Conservation (phyloP, 2,113 vertebrate species). For the Periophthalmus modestus region DNA sequence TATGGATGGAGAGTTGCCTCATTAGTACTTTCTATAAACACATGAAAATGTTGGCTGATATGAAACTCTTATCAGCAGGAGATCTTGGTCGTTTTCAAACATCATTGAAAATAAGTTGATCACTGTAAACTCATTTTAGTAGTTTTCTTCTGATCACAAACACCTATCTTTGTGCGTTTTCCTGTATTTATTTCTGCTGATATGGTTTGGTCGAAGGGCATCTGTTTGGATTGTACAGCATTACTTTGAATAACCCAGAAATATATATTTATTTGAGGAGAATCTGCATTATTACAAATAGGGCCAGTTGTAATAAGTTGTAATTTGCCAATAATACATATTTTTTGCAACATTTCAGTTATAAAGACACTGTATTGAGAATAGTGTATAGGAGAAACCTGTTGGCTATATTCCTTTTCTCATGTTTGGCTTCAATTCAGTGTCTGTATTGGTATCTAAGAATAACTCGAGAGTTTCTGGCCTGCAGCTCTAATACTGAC, state of each 20-base stretch:
- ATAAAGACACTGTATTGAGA: background rate
- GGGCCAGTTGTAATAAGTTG: background rate
- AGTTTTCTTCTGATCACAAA: conserved; percentile 2
- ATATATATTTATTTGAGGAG: background rate
- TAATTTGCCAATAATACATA: background rate
- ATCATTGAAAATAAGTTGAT: background rate
- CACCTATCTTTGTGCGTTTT: background rate
- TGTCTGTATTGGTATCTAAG: conserved; percentile 30
- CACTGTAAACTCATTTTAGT: background rate
- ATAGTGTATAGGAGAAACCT: background rate
- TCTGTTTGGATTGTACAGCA: background rate
- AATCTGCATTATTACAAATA: background rate
- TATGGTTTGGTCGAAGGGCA: background rate
- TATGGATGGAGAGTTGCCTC: background rate
- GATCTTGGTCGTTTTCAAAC: background rate
- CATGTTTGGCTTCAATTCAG: conserved; percentile 13
- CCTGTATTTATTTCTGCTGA: background rate
- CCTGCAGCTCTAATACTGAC: conserved; percentile 44
- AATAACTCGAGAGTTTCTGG: conserved; percentile 40
- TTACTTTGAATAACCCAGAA: background rate
- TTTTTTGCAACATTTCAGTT: background rate
- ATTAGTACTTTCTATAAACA: conserved; percentile 6
- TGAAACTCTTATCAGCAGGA: conserved; percentile 2
- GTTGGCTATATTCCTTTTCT: conserved; percentile 3
- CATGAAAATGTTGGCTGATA: conserved; percentile 1